These are phyloP conservation scores for Zeus faber DNA, from an alignment of 2,113 vertebrate species.

Conservation along the genomic window DNA sequence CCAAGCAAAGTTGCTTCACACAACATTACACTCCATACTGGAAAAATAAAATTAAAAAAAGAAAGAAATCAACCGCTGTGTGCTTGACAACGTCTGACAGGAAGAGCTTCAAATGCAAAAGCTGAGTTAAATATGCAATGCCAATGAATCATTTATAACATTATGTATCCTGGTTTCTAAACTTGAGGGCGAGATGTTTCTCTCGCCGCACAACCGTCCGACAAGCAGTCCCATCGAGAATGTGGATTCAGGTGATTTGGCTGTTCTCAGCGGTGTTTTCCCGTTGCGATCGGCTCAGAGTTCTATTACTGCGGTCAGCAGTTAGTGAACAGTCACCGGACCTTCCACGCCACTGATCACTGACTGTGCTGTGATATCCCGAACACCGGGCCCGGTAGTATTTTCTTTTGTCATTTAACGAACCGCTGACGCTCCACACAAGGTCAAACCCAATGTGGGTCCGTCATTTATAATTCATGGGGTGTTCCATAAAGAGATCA, in stretches of 20 bases:
- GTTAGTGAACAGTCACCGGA: neutral
- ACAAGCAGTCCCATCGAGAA: no score
- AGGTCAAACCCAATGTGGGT: slow-evolving; percentile 58
- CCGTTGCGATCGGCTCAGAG: neutral
- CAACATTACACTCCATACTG: no score
- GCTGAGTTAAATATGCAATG: slow-evolving; percentile 63
- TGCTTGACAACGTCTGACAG: slow-evolving; percentile 21
- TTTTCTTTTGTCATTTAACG: slow-evolving; percentile 52
- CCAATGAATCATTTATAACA: slow-evolving; percentile 61
- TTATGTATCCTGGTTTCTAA: slow-evolving; percentile 43
- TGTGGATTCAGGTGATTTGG: no score
- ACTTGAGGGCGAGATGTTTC: neutral
- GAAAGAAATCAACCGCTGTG: no score
- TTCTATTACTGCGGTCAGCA: neutral
- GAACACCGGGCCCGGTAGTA: slow-evolving; percentile 27
- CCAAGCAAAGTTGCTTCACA: no score
- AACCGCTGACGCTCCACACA: slow-evolving; percentile 36
- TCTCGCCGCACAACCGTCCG: no score
- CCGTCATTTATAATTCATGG: slow-evolving; percentile 65
- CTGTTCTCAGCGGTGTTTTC: no score
- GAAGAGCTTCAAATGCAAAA: slow-evolving; percentile 50
- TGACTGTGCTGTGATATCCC: slow-evolving; percentile 40
- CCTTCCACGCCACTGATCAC: slow-evolving; percentile 41
- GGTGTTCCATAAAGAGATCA: slow-evolving; percentile 52
- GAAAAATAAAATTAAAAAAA: no score